Evolutionary conservation across 2,797 vertebrate species (phyloP).

Genomic region (Sebastes ruberrimus): DNA sequence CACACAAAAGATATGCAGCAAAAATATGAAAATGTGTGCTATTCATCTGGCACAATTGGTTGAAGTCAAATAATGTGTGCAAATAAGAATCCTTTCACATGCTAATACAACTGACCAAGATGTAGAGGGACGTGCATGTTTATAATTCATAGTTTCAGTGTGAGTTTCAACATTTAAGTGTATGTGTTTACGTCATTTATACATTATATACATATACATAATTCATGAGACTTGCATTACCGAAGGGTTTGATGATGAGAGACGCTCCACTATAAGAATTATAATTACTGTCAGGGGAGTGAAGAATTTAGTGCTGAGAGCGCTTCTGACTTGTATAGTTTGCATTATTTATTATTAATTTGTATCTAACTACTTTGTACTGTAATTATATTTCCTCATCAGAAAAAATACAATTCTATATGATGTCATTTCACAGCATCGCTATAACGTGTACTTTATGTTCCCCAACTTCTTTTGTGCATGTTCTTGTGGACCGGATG

Average conservation of each 20-base stretch:
- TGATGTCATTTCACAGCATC: not conserved
- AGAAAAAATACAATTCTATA: not conserved
- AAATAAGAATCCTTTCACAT: not conserved
- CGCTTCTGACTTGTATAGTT: not conserved
- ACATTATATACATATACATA: not conserved
- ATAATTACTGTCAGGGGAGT: not conserved
- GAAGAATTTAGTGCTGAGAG: not conserved
- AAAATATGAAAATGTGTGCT: slow-evolving; percentile 1
- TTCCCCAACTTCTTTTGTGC: not conserved
- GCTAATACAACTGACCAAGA: not conserved
- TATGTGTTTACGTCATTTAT: not conserved
- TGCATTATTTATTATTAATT: not conserved
- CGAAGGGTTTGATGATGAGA: not conserved
- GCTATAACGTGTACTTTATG: not conserved
- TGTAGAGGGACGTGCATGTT: not conserved
- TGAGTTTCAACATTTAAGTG: not conserved
- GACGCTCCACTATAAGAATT: not conserved
- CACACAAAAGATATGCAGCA: not conserved
- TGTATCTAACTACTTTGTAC: not conserved
- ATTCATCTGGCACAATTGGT: slow-evolving; percentile 4
- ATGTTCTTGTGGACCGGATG: not conserved
- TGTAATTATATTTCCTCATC: not conserved
- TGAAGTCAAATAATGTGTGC: slow-evolving; percentile 6
- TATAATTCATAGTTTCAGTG: not conserved
- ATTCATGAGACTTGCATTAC: not conserved